A percentile compares a stretch with the other conserved stretches of the same genome.
phyloP scores from a whole-genome alignment of 2,888 invertebrate genomes.

The Tinea pellionella region DNA sequence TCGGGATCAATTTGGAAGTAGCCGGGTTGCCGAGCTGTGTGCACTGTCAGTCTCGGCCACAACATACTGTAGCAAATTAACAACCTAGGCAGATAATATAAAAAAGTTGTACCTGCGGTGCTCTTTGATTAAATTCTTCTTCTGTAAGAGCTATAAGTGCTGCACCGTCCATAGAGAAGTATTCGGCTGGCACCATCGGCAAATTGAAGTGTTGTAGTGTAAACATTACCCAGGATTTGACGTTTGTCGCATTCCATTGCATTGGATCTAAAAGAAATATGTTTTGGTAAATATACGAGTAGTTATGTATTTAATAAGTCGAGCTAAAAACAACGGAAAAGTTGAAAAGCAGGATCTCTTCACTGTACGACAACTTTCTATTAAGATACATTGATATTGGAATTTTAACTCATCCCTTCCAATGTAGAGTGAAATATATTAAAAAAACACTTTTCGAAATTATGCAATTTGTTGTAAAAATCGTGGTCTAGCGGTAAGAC shows the following conservation, averaged over 20 bases:
- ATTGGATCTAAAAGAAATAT: constrained; percentile 80
- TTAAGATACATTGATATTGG: not conserved
- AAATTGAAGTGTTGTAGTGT: constrained; percentile 84
- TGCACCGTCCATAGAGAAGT: constrained; percentile 84
- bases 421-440: no score
- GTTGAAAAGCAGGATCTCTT: not conserved
- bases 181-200: constrained; percentile 77
- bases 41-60: no score
- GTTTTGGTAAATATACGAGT: constrained; percentile 2
- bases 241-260: constrained; percentile 86
- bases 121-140: constrained; percentile 85
- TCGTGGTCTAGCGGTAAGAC: no score
- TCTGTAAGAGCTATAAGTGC: constrained; percentile 82
- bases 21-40: no score
- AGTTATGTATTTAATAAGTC: constrained; percentile 9
- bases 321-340: not conserved
- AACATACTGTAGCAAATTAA: no score
- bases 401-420: not conserved
- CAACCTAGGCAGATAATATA: no score
- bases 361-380: not conserved
- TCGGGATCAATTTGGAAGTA: no score
- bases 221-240: constrained; percentile 90
- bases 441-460: no score
- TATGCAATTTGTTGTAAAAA: no score
- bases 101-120: constrained; percentile 79